Base-by-base conservation (phyloP, 2,797 vertebrate species). In the Rhinophrynus dorsalis region DNA sequence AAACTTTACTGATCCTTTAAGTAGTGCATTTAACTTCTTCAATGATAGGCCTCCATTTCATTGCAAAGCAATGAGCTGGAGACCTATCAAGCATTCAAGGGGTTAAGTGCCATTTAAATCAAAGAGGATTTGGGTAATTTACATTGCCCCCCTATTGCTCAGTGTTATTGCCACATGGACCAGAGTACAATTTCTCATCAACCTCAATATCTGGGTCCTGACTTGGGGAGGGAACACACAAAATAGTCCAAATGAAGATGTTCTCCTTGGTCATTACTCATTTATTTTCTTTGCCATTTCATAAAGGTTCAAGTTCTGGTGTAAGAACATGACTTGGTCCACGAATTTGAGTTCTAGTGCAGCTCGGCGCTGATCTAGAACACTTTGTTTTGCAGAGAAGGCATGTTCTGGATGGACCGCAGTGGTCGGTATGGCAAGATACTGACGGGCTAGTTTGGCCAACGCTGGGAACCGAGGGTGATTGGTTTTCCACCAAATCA, bases 401-500 rank as follows among this genome's bases (percentile, higher is more conserved):
- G 84, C 81, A 17, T 38, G 76, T 1, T 78, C 56, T 0, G 85
- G 83, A 0, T 71, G 74, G 2, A 80, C 76, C 0, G 82, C 83
- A 0, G 85, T 87, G 0, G 84, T 81, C 0, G 88, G 86, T 18
- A 88, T 78, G 17, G 83, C 79, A 1, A 90, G 78, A 59, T 85
- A 90, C 3, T 76, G 85, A 1, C 79, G 74, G 20, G 86, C 81
- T 2, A 90, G 67, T 30, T 68, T 54, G 2, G 87, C 87, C 44
- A 89, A 76, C 0, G 83, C 81, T 0, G 87, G 87, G 74, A 89
- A 90, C 2, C 88, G 85, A 1, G 79, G 84, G 38, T 83, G 81
- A 17, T 88, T 87, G 44, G 48, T 75, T 4, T 77, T 79, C 88
- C 88, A 90, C 88, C 87, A 89, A n/a, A 78, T 58, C 38, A 90